phyloP scores from a whole-genome alignment of 1,140 invertebrate genomes.

The Saxidomus purpurata region DNA sequence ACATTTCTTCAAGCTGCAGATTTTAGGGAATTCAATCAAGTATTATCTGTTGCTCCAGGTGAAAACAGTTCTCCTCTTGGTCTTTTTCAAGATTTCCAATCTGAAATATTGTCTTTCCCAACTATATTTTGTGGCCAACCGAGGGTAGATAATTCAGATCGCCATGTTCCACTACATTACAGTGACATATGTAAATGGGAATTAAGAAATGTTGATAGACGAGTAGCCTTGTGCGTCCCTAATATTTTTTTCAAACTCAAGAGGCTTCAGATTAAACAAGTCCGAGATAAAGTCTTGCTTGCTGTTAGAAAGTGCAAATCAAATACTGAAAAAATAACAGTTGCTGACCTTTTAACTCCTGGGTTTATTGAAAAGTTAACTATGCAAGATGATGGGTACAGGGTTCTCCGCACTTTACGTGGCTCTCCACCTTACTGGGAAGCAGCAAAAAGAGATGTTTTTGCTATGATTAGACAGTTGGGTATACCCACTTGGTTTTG shows the following conservation, averaged over 20 bases:
- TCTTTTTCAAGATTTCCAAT: conserved; percentile 52
- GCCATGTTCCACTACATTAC: background rate
- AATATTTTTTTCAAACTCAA: conserved; percentile 73
- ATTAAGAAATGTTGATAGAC: conserved; percentile 17
- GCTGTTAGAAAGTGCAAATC: conserved; percentile 58
- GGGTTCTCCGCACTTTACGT: conserved; percentile 31
- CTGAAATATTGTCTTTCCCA: conserved; percentile 67
- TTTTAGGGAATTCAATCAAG: conserved; percentile 37
- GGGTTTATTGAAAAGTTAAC: no score
- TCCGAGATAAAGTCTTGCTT: conserved; percentile 31
- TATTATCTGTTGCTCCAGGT: background rate
- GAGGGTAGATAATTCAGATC: background rate
- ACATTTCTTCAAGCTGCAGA: conserved; percentile 12
- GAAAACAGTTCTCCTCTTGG: conserved; percentile 57
- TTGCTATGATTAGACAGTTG: conserved; percentile 36
- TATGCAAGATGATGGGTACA: conserved; percentile 63
- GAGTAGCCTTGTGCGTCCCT: conserved; percentile 63
- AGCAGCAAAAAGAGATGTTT: conserved; percentile 16
- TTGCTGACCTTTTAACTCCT: no score
- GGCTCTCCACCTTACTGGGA: conserved; percentile 55
- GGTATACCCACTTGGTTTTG: conserved; percentile 57
- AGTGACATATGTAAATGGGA: background rate
- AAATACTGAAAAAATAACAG: conserved; percentile 34
- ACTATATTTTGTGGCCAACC: conserved; percentile 65
- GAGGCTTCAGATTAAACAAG: conserved; percentile 54